A percentile compares a stretch with the other conserved stretches of the same genome.
These are phyloP conservation scores for Nipponia nippon DNA, from an alignment of 2,113 vertebrate species.

Conservation along the genomic window DNA sequence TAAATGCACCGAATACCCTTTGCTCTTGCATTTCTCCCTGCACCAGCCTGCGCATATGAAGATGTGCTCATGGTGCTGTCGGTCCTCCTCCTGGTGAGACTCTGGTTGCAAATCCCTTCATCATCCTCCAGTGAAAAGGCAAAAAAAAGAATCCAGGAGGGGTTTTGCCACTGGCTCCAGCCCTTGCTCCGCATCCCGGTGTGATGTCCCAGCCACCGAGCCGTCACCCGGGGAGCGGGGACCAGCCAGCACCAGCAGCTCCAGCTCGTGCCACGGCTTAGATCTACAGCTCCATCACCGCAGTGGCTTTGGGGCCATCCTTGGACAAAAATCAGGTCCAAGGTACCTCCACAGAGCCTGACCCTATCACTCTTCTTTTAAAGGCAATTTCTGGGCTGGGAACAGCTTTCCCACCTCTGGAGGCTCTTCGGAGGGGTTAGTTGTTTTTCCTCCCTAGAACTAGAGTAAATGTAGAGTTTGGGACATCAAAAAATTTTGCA, in stretches of 20 bases:
- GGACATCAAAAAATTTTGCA: neutral
- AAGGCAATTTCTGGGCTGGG: neutral
- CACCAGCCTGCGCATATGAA: accelerated
- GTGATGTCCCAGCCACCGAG: neutral
- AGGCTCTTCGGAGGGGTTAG: neutral
- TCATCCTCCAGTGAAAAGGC: neutral
- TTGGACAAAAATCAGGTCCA: neutral
- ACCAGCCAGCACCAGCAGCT: neutral
- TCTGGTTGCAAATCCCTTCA: neutral
- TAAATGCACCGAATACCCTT: accelerated
- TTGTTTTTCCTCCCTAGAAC: neutral
- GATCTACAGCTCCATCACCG: accelerated
- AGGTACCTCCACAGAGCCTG: neutral
- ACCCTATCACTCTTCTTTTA: neutral
- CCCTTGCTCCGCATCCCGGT: neutral
- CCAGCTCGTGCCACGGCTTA: accelerated
- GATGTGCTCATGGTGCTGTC: accelerated
- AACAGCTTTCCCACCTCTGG: neutral
- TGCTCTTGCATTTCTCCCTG: accelerated
- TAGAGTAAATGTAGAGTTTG: neutral
- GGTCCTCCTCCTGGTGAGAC: accelerated
- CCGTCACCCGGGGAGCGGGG: neutral
- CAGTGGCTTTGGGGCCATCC: neutral
- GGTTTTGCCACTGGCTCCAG: neutral
- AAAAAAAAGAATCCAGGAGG: neutral